Conservation (phyloP, 2,797 vertebrate genomes). For the Acanthis flammea region DNA sequence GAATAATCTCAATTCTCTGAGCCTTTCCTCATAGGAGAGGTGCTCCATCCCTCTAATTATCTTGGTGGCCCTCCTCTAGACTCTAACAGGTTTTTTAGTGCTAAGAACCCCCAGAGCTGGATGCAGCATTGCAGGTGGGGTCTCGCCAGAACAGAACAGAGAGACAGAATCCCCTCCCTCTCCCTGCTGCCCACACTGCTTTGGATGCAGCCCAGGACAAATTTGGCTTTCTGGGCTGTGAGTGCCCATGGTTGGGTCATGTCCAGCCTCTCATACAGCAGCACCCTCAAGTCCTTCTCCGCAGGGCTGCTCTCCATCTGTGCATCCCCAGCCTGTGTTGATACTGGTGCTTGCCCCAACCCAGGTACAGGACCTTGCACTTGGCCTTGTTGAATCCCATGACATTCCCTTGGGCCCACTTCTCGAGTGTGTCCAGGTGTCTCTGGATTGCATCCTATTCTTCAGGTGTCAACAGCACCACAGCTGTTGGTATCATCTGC, state of each 20-base stretch:
- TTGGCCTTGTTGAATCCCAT: not conserved
- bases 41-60: not conserved
- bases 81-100: not conserved
- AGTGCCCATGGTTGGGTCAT: not conserved
- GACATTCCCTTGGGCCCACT: not conserved
- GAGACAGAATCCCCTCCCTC: rapidly evolving
- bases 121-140: rapidly evolving
- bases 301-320: rapidly evolving
- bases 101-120: not conserved
- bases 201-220: not conserved
- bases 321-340: not conserved
- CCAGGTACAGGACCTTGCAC: rapidly evolving
- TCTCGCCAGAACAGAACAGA: rapidly evolving
- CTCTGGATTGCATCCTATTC: rapidly evolving
- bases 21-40: not conserved
- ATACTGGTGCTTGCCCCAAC: rapidly evolving
- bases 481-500: not conserved
- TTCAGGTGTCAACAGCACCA: not conserved
- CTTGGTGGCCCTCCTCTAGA: not conserved
- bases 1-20: not conserved
- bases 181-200: rapidly evolving
- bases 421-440: rapidly evolving
- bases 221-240: rapidly evolving
- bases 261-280: not conserved
- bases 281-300: not conserved